Percentiles rank a stretch among this genome's conserved stretches.
These are phyloP conservation scores for Ceratoteleas bidentatus DNA, from an alignment of 1,140 invertebrate genomes.

Conservation along the genomic window DNA sequence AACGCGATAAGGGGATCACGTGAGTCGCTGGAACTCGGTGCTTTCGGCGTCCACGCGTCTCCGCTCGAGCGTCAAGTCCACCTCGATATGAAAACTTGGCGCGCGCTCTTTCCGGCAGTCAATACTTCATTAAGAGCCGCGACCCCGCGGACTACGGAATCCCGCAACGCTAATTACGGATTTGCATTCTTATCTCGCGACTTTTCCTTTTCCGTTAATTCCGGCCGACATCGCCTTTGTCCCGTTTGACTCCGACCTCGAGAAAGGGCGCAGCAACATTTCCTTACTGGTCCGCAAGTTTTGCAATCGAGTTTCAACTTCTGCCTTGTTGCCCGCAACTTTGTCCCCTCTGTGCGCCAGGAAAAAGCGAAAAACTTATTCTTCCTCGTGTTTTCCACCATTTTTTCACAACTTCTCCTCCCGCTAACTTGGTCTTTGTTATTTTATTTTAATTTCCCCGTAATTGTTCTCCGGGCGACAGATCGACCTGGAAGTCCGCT, in stretches of 20 bases:
- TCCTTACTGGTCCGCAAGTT: conserved; percentile 17
- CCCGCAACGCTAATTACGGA: conserved; percentile 21
- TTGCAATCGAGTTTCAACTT: conserved; percentile 25
- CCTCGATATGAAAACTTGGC: no score
- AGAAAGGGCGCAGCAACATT: background rate
- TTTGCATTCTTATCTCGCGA: conserved; percentile 20
- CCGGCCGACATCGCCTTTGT: conserved; percentile 1
- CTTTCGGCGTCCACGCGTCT: no score
- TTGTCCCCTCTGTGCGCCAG: background rate
- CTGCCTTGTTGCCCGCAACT: conserved; percentile 2
- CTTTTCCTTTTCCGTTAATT: conserved; percentile 2
- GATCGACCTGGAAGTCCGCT: background rate
- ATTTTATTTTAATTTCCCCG: background rate
- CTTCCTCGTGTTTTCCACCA: background rate
- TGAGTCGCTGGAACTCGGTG: no score
- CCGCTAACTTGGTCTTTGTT: background rate
- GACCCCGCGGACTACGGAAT: conserved; percentile 1
- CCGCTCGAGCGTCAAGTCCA: no score
- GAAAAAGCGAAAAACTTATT: conserved; percentile 5
- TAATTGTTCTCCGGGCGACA: background rate
- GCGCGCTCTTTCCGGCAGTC: background rate
- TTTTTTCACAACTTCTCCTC: background rate
- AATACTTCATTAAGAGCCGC: conserved; percentile 35
- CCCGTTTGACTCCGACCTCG: background rate
- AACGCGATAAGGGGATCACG: no score